Base-by-base conservation (phyloP, 1,140 invertebrate genomes). In the Nylanderia fulva region DNA sequence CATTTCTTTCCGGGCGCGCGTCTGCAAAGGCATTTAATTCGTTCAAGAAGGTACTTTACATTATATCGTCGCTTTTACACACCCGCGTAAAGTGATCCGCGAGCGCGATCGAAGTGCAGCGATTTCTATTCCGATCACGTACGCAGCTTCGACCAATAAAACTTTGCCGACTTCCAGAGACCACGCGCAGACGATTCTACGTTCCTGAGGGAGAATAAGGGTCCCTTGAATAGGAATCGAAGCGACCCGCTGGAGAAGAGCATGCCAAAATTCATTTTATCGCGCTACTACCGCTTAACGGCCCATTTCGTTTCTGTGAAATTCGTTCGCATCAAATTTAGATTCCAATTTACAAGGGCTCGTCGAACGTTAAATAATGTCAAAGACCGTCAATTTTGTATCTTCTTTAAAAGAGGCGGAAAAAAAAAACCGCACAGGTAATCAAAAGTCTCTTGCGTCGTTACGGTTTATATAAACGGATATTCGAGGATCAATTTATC, bases 151-250 rank as follows among this genome's bases (percentile, higher is more conserved):
- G 72, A 72, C 60, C 80, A 87, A 87, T 85, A 85, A 88, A 88
- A 87, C 72, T 88, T 87, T 85, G 86, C 52, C 86, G 86, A 87
- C 74, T 85, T 87, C 61, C 74, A 79, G 68, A 42, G 86, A 88
- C 72, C 85, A 79, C 66, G 58, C 66, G 58, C 66, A 42, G 29
- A 54, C 60, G 58, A 79, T 42, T 61, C 66, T 60, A 33, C 77
- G 71, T 72, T 86, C 56, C 85, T 72, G 24, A 48, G 45, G 52
- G 80, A 54, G 72, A 79, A 68, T 74, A 84, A 52, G 42, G 45
- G 27, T n/a, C 45, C 66, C 42, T 63, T 74, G 80, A 85, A 87
- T 87, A 84, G 66, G 80, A 88, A 87, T 87, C 72, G 85, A 58
- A 45, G 77, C 45, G 80, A 84, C 84, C 80, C 80, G 69, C 60